Base-by-base conservation (phyloP, 64 coral and sea anemone genomes). In the Stylophora pistillata region DNA sequence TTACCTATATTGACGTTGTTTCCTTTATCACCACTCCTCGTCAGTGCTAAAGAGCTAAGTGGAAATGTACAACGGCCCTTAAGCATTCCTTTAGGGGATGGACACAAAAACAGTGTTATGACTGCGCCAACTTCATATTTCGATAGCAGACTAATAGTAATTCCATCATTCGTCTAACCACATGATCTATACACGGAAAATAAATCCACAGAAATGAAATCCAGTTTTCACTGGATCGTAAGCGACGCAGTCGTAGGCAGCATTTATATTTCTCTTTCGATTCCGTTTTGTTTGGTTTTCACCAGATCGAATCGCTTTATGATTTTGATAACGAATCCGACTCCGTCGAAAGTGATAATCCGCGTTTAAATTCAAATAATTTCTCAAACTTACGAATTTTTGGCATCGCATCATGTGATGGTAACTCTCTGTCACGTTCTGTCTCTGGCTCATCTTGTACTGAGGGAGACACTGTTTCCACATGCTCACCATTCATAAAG, bases 21-120 rank as follows among this genome's bases (percentile, higher is more conserved):
- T 58, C 97, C 97, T 76, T 99, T 99, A 34, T 99, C 97, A 20
- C 97, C 97, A 88, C 97, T 99, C 64, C 97, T 86, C 61, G 97
- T 99, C 30, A 95, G 74, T 69, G 97, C 97, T 53, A 99, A 74
- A n/a, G 97, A 95, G 59, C 97, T 95, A 14, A 99, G 88, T 60
- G 97, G 97, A 81, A 99, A 99, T 72, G 93, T 95, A n/a, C 97
- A 99, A 13, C 93, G 74, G 23, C 97, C 97, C 73, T 95, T 95
- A 6, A 93, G 97, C 90, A 86, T 85, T 89, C 94, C 97, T 99
- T 60, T 13, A 80, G 20, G 23, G 61, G 9, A 27, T 41, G 21
- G 69, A 30, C 5, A 72, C 2, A 88, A 63, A 53, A 13, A 81
- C 12, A 54, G 28, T n/a, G 52, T 20, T 21, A 16, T 21, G 4